Conservation (phyloP, 35 echinoderm and acorn worm genomes). For the Hemicentrotus pulcherrimus region DNA sequence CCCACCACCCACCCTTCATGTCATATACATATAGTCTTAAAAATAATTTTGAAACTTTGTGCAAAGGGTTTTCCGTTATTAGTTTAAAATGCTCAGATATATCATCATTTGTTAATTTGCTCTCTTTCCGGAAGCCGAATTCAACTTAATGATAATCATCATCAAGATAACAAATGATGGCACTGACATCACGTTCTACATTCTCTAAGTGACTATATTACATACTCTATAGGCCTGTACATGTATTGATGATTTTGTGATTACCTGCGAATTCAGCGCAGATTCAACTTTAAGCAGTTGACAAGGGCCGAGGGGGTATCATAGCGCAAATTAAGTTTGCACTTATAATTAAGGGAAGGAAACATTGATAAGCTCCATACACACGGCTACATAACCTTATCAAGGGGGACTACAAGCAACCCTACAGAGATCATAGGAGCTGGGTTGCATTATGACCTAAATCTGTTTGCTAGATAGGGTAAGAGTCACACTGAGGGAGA, state of each 20-base stretch:
- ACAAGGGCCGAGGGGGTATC: not conserved
- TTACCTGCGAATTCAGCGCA: not conserved
- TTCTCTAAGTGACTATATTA: too few relatives aligned
- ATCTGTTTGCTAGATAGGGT: not conserved
- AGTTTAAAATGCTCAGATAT: too few relatives aligned
- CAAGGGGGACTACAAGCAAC: not conserved
- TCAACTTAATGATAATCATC: too few relatives aligned
- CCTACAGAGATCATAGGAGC: not conserved
- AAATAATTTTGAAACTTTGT: too few relatives aligned
- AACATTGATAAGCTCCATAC: not conserved
- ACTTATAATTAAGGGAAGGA: constrained; percentile 13
- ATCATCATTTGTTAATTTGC: too few relatives aligned
- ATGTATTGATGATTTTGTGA: not conserved
- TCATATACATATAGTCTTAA: too few relatives aligned
- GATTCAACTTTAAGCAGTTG: not conserved
- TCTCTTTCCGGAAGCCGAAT: too few relatives aligned
- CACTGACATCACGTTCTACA: too few relatives aligned
- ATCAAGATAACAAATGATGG: too few relatives aligned
- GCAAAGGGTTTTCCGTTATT: too few relatives aligned
- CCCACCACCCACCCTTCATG: too few relatives aligned
- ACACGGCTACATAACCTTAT: not conserved
- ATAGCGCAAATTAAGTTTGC: not conserved
- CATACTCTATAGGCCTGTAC: too few relatives aligned
- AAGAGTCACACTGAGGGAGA: not conserved
- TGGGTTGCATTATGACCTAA: not conserved